A percentile compares a stretch with the other conserved stretches of the same genome.
phyloP scores from a whole-genome alignment of 2,888 invertebrate species.

The Lochmaea crataegi region DNA sequence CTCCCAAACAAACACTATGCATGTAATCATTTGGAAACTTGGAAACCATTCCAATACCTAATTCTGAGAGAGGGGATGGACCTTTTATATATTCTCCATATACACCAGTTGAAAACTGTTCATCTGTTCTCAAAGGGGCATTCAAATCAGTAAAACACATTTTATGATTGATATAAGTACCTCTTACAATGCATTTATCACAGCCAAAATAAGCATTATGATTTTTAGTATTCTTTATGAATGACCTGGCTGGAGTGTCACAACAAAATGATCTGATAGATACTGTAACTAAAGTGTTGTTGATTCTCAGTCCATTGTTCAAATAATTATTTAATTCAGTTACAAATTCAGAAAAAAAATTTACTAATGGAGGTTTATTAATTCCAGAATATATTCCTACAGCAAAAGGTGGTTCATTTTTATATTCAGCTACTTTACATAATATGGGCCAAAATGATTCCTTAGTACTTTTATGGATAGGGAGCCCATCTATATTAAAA shows the following conservation, averaged over 20 bases:
- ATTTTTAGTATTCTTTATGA: slow-evolving; percentile 10
- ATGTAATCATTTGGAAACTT: slow-evolving; percentile 26
- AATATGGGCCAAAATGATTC: neutral
- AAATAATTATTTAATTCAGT: neutral
- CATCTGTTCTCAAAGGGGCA: slow-evolving; percentile 19
- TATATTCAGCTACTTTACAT: neutral
- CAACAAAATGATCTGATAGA: neutral
- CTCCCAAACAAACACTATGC: slow-evolving; percentile 24
- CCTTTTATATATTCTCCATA: slow-evolving; percentile 13
- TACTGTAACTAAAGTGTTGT: neutral
- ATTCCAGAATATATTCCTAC: neutral
- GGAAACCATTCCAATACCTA: neutral
- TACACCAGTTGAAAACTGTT: slow-evolving; percentile 15
- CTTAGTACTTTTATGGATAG: neutral
- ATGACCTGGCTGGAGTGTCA: slow-evolving; percentile 4
- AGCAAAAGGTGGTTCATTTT: neutral
- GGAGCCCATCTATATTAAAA: slow-evolving; percentile 5
- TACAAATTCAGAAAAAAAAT: neutral
- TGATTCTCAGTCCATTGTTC: neutral
- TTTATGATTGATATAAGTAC: slow-evolving; percentile 16
- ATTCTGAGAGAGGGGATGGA: neutral
- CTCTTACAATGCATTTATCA: slow-evolving; percentile 16
- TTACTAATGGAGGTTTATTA: neutral
- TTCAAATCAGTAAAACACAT: slow-evolving; percentile 17
- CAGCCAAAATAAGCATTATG: slow-evolving; percentile 19